phyloP scores from a whole-genome alignment of 1,140 invertebrate genomes.

The Mesaphorura yosii region DNA sequence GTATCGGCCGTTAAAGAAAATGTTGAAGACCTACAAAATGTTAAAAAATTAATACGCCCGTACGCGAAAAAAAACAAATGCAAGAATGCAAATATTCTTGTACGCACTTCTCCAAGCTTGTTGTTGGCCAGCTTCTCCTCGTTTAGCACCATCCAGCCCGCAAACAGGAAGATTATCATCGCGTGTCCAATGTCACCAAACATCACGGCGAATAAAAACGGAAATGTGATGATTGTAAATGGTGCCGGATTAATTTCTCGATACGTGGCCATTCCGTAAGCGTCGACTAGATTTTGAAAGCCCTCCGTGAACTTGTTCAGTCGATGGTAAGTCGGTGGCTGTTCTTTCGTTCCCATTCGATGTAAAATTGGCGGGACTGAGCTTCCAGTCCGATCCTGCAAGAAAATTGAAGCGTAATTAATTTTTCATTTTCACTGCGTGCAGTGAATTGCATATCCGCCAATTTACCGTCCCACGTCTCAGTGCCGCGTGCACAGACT shows the following conservation, averaged over 20 bases:
- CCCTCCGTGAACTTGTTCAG: slow-evolving; percentile 92
- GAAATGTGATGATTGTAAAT: slow-evolving; percentile 93
- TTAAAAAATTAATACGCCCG: no score
- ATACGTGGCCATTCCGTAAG: slow-evolving; percentile 74
- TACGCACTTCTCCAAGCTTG: slow-evolving; percentile 37
- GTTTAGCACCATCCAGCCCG: slow-evolving; percentile 47
- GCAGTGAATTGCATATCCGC: slow-evolving; percentile 19
- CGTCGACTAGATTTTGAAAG: slow-evolving; percentile 91
- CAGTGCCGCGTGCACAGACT: slow-evolving; percentile 46
- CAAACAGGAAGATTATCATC: slow-evolving; percentile 49
- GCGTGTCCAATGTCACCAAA: slow-evolving; percentile 95
- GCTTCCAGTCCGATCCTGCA: slow-evolving; percentile 72
- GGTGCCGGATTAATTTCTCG: slow-evolving; percentile 88
- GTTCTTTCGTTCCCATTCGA: slow-evolving; percentile 75
- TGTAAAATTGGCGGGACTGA: slow-evolving; percentile 92
- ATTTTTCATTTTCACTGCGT: background rate
- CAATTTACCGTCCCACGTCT: slow-evolving; percentile 45
- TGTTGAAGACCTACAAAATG: slow-evolving; percentile 75
- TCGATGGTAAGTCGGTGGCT: slow-evolving; percentile 87
- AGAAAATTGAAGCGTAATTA: background rate
- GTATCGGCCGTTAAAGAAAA: slow-evolving; percentile 94
- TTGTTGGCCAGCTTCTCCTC: slow-evolving; percentile 36
- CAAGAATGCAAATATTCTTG: background rate
- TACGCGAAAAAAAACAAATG: no score
- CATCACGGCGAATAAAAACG: slow-evolving; percentile 96